Conservation (phyloP, 2,888 invertebrate species). For the Leptopterna dolabrata region DNA sequence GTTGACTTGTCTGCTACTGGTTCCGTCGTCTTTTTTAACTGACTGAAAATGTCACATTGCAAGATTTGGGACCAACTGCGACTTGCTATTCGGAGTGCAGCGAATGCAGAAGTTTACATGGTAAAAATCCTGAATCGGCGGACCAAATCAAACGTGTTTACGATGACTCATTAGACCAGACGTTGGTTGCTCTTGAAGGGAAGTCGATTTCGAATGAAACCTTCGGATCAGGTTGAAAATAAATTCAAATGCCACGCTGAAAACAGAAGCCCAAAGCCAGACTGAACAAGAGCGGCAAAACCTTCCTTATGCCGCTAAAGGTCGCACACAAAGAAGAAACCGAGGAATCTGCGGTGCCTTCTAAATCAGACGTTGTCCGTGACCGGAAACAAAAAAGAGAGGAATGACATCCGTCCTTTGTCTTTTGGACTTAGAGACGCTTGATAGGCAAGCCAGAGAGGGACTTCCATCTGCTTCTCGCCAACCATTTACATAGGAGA, state of each 20-base stretch:
- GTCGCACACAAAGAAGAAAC: conserved; percentile 41
- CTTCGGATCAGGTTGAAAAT: conserved; percentile 4
- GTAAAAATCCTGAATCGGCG: too few relatives aligned
- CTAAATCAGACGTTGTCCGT: conserved; percentile 55
- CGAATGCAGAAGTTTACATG: too few relatives aligned
- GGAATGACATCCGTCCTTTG: conserved; percentile 55
- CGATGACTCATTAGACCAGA: too few relatives aligned
- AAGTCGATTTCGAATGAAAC: too few relatives aligned
- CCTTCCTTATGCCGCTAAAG: conserved; percentile 26
- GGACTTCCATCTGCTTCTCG: conserved; percentile 41
- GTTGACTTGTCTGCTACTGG: too few relatives aligned
- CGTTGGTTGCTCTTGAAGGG: too few relatives aligned
- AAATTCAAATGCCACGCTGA: conserved; percentile 39
- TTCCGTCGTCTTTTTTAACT: too few relatives aligned
- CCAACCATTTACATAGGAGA: conserved; percentile 42
- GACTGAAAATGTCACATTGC: too few relatives aligned
- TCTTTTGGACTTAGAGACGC: conserved; percentile 10
- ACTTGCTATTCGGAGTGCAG: too few relatives aligned
- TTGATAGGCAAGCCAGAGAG: conserved; percentile 30
- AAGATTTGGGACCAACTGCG: too few relatives aligned
- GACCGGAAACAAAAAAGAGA: conserved; percentile 53
- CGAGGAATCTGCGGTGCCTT: conserved; percentile 34
- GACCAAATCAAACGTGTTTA: too few relatives aligned
- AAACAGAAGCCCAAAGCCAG: conserved; percentile 33
- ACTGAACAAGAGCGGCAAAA: conserved; percentile 36